Evolutionary conservation across 1,140 invertebrate genomes (phyloP), one percentile per base, ranked within the genome.

Genomic region (Drosophila persimilis): DNA sequence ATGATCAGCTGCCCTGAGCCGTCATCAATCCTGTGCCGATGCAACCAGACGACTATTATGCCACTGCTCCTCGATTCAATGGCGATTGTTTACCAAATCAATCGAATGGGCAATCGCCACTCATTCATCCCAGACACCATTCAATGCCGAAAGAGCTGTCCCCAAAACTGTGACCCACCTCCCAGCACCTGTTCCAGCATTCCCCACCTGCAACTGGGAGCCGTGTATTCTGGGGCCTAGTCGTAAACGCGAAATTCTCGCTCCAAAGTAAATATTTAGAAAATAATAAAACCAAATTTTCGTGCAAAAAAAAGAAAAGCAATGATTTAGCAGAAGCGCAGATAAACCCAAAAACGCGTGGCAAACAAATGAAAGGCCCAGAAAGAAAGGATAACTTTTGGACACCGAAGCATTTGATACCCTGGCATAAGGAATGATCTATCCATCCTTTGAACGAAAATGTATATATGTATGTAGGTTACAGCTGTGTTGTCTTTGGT

Each of bases 181-280:
- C 29, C 48, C 45, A 53, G 35, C 39, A 43, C 20, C 48, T 31
- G 39, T 20, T 31, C 29, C 29, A 2, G 7, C 11, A 24, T 22
- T 43, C 41, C 17, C 51, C 51, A 65, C 24, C 52, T 62, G 56
- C 43, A 24, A 13, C 4, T 5, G 31, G 7, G 7, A 31, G 2
- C 2, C 31, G 60, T 41, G 35, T 31, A 15, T 41, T n/a, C 22
- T 44, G 35, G 67, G 57, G 15, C n/a, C 41, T 44, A 63, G 65
- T 85, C 81, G 77, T 85, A 80, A 86, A 86, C 61, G 81, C 59
- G 55, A 50, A 74, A 75, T 81, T 52, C 31, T 48, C 57, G 64
- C 72, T 52, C 48, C 55, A 58, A 59, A 73, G 77, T 80, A 85
- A 85, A 86, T 85, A 86, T 85, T 86, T 85, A 85, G 63, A 85